Percentiles rank a stretch among this genome's conserved stretches.
phyloP scores from a whole-genome alignment of 2,888 invertebrate species.

The Microctonus hyperodae region DNA sequence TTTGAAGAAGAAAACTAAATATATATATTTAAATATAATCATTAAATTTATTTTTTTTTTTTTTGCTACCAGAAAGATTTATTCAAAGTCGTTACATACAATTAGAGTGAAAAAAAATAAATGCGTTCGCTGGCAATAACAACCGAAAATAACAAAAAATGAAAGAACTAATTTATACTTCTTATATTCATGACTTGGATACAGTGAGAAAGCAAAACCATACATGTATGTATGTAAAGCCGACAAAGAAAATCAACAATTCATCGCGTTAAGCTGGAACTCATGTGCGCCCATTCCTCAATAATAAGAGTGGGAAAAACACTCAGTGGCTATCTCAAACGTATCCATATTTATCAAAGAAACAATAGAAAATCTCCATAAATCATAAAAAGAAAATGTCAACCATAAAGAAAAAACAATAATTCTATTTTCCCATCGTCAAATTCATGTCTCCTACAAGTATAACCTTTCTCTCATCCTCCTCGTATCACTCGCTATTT shows the following conservation, averaged over 20 bases:
- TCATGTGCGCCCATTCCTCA: conserved; percentile 35
- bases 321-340: background rate
- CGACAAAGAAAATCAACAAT: conserved; percentile 20
- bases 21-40: background rate
- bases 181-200: background rate
- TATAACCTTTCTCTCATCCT: background rate
- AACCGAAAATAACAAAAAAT: background rate
- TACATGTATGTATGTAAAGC: background rate
- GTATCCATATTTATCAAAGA: background rate
- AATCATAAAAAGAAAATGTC: background rate
- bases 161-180: background rate
- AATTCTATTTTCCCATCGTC: conserved; percentile 8
- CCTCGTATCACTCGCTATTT: conserved; percentile 29
- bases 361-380: background rate
- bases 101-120: background rate
- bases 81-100: background rate
- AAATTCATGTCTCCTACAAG: conserved; percentile 22
- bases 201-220: background rate
- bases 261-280: conserved; percentile 20
- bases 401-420: background rate
- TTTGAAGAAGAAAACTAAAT: background rate
- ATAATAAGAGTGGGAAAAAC: background rate
- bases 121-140: background rate
- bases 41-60: background rate
- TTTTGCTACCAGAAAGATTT: background rate